phyloP scores from a whole-genome alignment of 1,140 invertebrate species.

The Dreissena rostriformis region DNA sequence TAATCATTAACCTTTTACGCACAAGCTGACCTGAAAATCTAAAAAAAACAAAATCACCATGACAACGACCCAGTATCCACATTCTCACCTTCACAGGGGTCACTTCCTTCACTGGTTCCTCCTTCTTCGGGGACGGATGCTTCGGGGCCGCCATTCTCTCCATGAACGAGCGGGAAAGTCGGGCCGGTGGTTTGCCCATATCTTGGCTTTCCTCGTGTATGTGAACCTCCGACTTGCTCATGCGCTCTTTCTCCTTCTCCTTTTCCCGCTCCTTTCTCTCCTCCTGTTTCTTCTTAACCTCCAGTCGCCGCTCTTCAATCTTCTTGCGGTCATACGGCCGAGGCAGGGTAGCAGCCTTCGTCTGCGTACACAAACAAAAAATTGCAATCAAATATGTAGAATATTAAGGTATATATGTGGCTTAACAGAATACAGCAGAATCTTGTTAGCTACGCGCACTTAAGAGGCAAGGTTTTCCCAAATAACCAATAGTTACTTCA shows the following conservation, averaged over 20 bases:
- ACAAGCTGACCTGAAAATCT: too few relatives aligned
- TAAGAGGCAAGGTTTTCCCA: too few relatives aligned
- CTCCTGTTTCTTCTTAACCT: conserved; percentile 62
- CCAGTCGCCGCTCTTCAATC: conserved; percentile 53
- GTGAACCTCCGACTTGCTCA: conserved; percentile 41
- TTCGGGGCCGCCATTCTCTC: conserved; percentile 47
- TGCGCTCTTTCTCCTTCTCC: conserved; percentile 39
- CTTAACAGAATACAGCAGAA: too few relatives aligned
- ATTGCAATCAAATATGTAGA: too few relatives aligned
- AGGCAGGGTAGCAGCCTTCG: conserved; percentile 48
- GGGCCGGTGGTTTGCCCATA: conserved; percentile 52
- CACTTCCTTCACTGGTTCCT: conserved; percentile 32
- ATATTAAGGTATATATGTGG: too few relatives aligned
- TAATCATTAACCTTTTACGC: too few relatives aligned
- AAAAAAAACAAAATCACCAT: too few relatives aligned
- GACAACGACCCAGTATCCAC: too few relatives aligned
- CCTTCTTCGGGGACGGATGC: conserved; percentile 40
- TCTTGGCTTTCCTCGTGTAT: conserved; percentile 28
- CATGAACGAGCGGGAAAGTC: conserved; percentile 44
- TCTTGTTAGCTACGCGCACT: too few relatives aligned
- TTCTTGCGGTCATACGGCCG: conserved; percentile 55
- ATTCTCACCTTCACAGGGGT: conserved; percentile 49
- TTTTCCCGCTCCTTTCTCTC: conserved; percentile 66
- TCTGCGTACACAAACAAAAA: conserved; percentile 8
- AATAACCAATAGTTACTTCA: too few relatives aligned